Percentiles rank a stretch among this genome's conserved stretches.
These are phyloP conservation scores for Chalcis sispes DNA, from an alignment of 2,888 invertebrate species.

Conservation along the genomic window DNA sequence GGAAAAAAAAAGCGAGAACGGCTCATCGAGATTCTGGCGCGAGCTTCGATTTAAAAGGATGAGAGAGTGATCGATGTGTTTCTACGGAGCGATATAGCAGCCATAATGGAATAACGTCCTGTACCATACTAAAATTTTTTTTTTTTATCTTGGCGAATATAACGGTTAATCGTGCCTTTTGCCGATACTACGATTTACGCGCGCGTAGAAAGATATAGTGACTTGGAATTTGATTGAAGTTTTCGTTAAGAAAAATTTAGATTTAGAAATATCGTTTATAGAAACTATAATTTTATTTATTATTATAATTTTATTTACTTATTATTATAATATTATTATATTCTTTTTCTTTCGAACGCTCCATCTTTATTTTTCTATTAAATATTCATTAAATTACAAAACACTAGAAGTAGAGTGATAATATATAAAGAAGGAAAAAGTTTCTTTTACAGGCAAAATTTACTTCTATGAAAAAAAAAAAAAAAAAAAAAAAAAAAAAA, in stretches of 20 bases:
- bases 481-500: not conserved
- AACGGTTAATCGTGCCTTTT: not conserved
- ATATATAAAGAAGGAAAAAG: not conserved
- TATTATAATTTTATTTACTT: too few species aligned
- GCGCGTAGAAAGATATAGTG: too few species aligned
- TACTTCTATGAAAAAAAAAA: not conserved
- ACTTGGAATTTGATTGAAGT: too few species aligned
- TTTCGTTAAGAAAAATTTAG: not conserved
- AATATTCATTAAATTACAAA: not conserved
- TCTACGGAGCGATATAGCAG: not conserved
- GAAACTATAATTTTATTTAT: not conserved
- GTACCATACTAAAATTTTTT: not conserved
- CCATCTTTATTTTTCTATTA: not conserved
- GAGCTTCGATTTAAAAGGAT: not conserved
- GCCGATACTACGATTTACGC: too few species aligned
- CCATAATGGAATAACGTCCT: not conserved
- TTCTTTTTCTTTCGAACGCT: too few species aligned
- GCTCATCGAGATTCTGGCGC: conserved; percentile 1
- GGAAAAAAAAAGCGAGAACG: not conserved
- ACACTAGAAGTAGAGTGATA: too few species aligned
- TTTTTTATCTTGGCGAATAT: not conserved
- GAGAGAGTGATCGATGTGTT: conserved; percentile 9
- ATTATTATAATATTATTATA: too few species aligned
- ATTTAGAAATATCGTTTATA: conserved; percentile 17
- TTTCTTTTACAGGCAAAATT: conserved; percentile 34